These are phyloP conservation scores for Hydropotes inermis DNA, from an alignment of 2,113 vertebrate species.

Conservation along the genomic window DNA sequence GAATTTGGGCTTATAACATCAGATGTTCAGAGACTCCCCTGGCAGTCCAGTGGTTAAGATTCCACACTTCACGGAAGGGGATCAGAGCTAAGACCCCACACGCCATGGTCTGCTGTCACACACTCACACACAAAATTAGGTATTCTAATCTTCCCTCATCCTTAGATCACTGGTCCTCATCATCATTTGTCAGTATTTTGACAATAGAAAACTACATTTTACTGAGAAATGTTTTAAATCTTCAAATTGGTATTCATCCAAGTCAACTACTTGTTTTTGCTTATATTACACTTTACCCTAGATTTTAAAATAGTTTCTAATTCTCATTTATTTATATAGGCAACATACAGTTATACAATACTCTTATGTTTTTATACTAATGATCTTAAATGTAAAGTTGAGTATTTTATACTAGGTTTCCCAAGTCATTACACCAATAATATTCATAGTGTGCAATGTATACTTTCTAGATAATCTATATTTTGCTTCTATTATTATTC, in stretches of 20 bases:
- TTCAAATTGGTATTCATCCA: constrained; percentile 17
- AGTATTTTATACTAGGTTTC: neutral
- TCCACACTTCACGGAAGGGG: neutral
- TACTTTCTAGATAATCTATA: neutral
- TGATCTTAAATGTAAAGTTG: constrained; percentile 4
- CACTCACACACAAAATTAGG: neutral
- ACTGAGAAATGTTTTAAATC: constrained; percentile 13
- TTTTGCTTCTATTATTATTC: neutral
- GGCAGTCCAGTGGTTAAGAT: neutral
- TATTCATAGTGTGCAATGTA: neutral
- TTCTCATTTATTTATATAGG: neutral
- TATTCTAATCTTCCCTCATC: neutral
- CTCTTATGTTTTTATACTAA: neutral
- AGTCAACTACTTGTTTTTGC: neutral
- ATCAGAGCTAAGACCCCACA: neutral
- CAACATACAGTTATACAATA: neutral
- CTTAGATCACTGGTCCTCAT: neutral
- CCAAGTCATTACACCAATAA: neutral
- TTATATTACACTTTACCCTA: neutral
- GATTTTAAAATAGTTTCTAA: constrained; percentile 11
- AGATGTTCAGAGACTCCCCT: neutral
- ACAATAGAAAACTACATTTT: constrained; percentile 3
- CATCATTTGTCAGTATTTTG: constrained; percentile 20
- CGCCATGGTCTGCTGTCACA: neutral
- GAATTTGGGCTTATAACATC: neutral